Evolutionary conservation across 1,140 invertebrate genomes (phyloP), one percentile per base, ranked within the genome.

Genomic region (Lordiphosa clarofinis): DNA sequence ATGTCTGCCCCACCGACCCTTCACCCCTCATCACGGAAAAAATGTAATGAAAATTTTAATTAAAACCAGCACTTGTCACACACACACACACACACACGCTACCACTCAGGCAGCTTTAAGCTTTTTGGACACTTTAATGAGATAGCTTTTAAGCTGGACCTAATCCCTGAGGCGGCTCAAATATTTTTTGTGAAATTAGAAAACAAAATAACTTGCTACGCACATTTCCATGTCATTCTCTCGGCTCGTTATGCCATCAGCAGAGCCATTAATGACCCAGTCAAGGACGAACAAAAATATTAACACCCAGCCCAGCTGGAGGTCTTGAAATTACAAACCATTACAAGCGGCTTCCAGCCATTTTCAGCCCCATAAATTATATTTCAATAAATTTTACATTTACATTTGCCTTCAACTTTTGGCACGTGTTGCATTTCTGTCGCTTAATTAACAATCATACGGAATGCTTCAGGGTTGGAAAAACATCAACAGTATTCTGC

Each of bases 1-100:
- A 72, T 54, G 66, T 56, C 57, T 56, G 50, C 11, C n/a, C 13
- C 9, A 24, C 19, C 13, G 10, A 33, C 19, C 21, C 15, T 42
- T 36, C 11, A 12, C 12, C 19, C 11, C 43, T 8, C 12, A 13
- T 15, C 43, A 33, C 10, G 24, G 8, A 19, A 31, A 43, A 46
- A 76, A 78, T 73, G 64, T 73, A 84, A 78, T 82, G 69, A 76
- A 84, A 82, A 78, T 84, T 82, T 76, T 82, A 82, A 82, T 82
- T 84, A 82, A 82, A 82, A 76, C 73, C 73, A 65, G 73, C 78
- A 59, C 57, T 69, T 63, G 64, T 61, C 64, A 68, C 58, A 50
- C 53, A 68, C 58, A 50, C 53, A 50, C 53, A 50, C 40, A 50
- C 49, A 24, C 40, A 12, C 9, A 21, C 35, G 38, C 42, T 28